These are phyloP conservation scores for Turritopsis rubra DNA, from an alignment of 30 jellyfish, hydroid and myxozoan species.

Conservation along the genomic window DNA sequence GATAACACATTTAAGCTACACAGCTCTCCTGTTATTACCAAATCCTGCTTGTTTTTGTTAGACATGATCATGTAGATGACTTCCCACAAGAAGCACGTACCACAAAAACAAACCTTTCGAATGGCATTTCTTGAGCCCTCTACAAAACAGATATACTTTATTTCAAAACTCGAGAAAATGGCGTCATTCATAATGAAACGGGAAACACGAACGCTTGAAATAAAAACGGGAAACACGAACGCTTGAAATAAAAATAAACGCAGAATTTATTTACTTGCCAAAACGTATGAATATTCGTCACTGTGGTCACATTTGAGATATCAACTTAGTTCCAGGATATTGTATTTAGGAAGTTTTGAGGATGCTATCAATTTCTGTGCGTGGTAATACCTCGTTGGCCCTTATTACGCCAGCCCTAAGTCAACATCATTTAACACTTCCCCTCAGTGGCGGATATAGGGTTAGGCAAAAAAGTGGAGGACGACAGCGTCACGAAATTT, in stretches of 20 bases:
- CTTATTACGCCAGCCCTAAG: too few species aligned
- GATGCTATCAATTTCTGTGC: background rate
- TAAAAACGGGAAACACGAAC: background rate
- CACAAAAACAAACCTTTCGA: background rate
- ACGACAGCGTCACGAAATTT: too few species aligned
- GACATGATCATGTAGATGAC: background rate
- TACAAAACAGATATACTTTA: background rate
- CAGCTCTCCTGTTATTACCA: background rate
- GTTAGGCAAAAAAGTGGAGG: too few species aligned
- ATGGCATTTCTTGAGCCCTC: background rate
- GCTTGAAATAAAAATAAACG: background rate
- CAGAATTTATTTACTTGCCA: background rate
- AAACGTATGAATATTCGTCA: background rate
- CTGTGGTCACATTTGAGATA: background rate
- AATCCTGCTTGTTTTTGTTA: background rate
- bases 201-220: background rate
- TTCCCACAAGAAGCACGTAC: background rate
- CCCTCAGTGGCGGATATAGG: too few species aligned
- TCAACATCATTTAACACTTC: too few species aligned
- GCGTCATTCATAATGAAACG: background rate
- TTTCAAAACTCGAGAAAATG: background rate
- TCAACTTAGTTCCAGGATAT: background rate
- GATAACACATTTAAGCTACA: background rate
- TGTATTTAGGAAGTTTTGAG: background rate
- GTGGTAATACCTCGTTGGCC: background rate